A percentile compares a stretch with the other conserved stretches of the same genome.
phyloP scores from a whole-genome alignment of 2,888 invertebrate species.

The Drosophila nr. perissopoda region DNA sequence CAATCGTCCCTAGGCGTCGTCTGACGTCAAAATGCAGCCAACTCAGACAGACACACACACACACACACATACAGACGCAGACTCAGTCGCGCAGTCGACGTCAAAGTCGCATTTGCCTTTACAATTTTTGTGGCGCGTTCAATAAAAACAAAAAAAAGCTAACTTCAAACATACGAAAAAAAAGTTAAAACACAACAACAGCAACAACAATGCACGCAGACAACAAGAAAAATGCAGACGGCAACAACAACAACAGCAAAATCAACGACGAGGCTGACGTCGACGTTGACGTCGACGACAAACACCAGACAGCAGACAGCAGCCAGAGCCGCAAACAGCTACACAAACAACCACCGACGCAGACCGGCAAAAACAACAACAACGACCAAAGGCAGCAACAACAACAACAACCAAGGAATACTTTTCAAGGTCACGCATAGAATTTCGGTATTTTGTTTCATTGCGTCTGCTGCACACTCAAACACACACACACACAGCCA shows the following conservation, averaged over 20 bases:
- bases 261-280: constrained; percentile 41
- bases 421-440: constrained; percentile 83
- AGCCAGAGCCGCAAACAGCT: constrained; percentile 44
- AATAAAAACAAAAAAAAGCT: constrained; percentile 66
- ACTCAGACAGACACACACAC: constrained; percentile 21
- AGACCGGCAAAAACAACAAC: constrained; percentile 55
- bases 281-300: constrained; percentile 43
- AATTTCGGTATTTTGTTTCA: constrained; percentile 82
- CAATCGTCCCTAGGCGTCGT: constrained; percentile 61
- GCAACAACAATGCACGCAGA: constrained; percentile 57
- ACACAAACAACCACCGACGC: constrained; percentile 76
- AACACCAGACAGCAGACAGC: constrained; percentile 64
- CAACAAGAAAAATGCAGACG: constrained; percentile 80
- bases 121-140: constrained; percentile 73
- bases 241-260: constrained; percentile 59
- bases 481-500: constrained; percentile 5
- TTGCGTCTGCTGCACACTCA: constrained; percentile 74
- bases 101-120: constrained; percentile 67
- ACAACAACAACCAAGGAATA: constrained; percentile 71
- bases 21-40: constrained; percentile 77
- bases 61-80: constrained; percentile 11
- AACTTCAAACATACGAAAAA: constrained; percentile 57
- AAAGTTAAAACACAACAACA: constrained; percentile 43
- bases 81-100: constrained; percentile 37
- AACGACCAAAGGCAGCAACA: constrained; percentile 42